Base-by-base conservation (phyloP, 2,797 vertebrate species). In the Jordanella pulchra region DNA sequence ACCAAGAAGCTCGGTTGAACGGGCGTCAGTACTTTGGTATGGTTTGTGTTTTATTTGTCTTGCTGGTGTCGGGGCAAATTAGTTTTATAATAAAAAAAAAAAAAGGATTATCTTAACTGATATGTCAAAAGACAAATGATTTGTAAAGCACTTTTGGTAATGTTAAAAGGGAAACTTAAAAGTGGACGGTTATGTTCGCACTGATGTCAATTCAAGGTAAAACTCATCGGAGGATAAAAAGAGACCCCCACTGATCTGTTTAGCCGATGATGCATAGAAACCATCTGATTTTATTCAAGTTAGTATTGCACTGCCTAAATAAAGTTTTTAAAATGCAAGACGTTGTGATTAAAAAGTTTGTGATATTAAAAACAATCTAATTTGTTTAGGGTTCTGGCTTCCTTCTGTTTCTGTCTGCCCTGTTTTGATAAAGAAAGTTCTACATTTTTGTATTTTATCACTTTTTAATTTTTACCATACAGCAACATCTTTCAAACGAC, bases 91-190 rank as follows among this genome's bases (percentile, higher is more conserved):
- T n/a, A n/a, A n/a, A n/a, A n/a, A n/a, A n/a, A n/a, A n/a, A n/a
- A 63, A 28, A 58, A 66, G 17, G 15, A 11, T 61, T 28, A 48
- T 48, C 4, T 48, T 35, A 61, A 48, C 55, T 32, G 27, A 18
- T 32, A 30, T 48, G 39, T 47, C 10, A 60, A 39, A 55, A 14
- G 18, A 23, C 13, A 32, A 42, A 28, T 6, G 5, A 44, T 63
- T 71, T 71, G 69, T 45, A 78, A 53, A 70, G 54, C 66, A 72
- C 30, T 53, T 76, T 68, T 68, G 39, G 30, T 67, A 54, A 78
- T 39, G 32, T 63, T 75, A 1, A 85, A 91, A 88, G 80, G 87
- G 85, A 89, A 86, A 67, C 53, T 78, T 76, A 86, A 86, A 67
- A 73, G 25, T 45, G 47, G 28, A 55, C 63, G 5, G 60, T 25